A percentile compares a stretch with the other conserved stretches of the same genome.
Conservation (phyloP, 2,888 invertebrate species). For the Ormyrus nitidulus region DNA sequence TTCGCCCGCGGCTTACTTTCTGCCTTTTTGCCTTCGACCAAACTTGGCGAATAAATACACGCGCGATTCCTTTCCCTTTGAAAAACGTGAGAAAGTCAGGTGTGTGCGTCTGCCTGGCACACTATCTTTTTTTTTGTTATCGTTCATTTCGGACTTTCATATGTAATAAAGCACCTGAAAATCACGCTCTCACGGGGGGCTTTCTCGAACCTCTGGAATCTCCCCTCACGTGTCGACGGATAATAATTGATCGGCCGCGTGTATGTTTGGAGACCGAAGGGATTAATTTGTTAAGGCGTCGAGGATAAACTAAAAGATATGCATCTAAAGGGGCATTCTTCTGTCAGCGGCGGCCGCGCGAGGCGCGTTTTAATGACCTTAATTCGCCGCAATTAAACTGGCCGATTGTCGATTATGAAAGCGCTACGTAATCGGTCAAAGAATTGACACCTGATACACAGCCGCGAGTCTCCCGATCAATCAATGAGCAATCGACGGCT, state of each 20-base stretch:
- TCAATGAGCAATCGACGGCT: constrained; percentile 19
- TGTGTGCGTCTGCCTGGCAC: constrained; percentile 1
- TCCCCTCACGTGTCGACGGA: background rate
- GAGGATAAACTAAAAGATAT: background rate
- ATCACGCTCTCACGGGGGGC: background rate
- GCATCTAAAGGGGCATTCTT: constrained; percentile 9
- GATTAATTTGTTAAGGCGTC: constrained; percentile 19
- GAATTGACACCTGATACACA: constrained; percentile 34
- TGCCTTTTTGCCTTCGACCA: constrained; percentile 9
- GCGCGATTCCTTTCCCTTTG: constrained; percentile 3
- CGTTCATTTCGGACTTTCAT: background rate
- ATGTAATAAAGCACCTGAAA: background rate
- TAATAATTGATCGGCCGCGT: constrained; percentile 7
- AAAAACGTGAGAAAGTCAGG: constrained; percentile 32
- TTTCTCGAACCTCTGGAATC: background rate
- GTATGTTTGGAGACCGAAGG: background rate
- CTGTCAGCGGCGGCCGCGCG: background rate
- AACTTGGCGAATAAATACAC: constrained; percentile 20
- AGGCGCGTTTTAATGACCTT: background rate
- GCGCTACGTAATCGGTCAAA: constrained; percentile 28
- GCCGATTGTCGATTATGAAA: constrained; percentile 26
- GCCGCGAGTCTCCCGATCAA: constrained; percentile 8
- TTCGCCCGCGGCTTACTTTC: constrained; percentile 6
- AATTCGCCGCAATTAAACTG: constrained; percentile 33
- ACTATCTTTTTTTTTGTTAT: background rate